phyloP scores from a whole-genome alignment of 2,113 vertebrate species.

The Scatophagus argus region DNA sequence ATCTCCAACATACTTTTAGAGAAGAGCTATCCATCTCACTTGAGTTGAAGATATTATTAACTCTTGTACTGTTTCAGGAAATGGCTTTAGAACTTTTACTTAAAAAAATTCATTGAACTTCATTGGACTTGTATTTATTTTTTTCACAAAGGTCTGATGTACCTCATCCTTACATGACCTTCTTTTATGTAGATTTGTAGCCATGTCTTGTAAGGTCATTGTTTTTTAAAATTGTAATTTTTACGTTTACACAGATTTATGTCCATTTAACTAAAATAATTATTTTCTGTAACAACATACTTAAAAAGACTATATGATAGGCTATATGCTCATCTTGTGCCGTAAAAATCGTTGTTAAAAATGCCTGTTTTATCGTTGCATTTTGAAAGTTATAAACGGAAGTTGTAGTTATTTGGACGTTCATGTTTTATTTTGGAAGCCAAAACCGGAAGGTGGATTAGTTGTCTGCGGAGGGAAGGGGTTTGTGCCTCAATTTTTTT shows the following conservation, averaged over 20 bases:
- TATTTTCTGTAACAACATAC: too few species aligned
- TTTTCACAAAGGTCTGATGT: not conserved
- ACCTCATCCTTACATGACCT: not conserved
- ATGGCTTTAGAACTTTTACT: too few species aligned
- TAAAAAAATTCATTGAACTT: too few species aligned
- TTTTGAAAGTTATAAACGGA: slow-evolving; percentile 18
- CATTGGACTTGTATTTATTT: not conserved
- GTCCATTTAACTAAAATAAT: not conserved
- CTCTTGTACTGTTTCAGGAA: not conserved
- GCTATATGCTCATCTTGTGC: too few species aligned
- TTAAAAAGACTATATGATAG: too few species aligned
- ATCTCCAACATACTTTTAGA: not conserved
- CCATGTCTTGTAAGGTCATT: not conserved
- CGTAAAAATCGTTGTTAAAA: too few species aligned
- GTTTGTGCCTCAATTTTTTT: slow-evolving; percentile 30
- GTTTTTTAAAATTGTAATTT: not conserved
- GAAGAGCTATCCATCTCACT: not conserved
- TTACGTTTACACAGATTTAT: not conserved
- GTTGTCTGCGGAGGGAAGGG: slow-evolving; percentile 18
- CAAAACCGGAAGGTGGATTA: slow-evolving; percentile 1
- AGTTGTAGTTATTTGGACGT: not conserved
- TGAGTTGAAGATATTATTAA: not conserved
- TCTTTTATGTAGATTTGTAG: not conserved
- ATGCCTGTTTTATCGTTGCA: not conserved
- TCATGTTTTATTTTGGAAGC: slow-evolving; percentile 62